Conservation (phyloP, 2,888 invertebrate genomes). For the Eupithecia centaureata region DNA sequence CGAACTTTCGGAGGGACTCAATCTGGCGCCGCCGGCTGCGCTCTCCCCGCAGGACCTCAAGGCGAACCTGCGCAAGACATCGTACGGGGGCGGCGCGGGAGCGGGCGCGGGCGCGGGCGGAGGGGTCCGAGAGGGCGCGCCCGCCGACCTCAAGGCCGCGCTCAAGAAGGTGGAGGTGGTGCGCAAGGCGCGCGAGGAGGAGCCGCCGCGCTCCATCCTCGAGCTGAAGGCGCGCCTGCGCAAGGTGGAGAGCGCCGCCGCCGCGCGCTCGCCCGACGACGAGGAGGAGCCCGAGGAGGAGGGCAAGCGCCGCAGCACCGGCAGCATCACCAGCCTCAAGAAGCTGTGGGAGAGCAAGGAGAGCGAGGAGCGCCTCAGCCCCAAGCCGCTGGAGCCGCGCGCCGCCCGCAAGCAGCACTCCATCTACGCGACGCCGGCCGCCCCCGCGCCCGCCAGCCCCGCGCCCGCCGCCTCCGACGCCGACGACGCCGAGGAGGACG, state of each 20-base stretch:
- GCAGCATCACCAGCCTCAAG: conserved; percentile 95
- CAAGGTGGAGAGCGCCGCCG: conserved; percentile 87
- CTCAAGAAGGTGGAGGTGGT: conserved; percentile 74
- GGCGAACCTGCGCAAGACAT: conserved; percentile 77
- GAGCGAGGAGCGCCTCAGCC: conserved; percentile 84
- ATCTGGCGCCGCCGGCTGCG: conserved; percentile 78
- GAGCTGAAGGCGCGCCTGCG: conserved; percentile 93
- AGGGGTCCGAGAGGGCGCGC: neutral
- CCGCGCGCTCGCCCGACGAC: conserved; percentile 62
- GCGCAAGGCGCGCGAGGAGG: conserved; percentile 73
- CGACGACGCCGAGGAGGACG: conserved; percentile 56
- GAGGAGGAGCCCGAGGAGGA: conserved; percentile 84
- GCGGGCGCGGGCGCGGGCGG: conserved; percentile 25
- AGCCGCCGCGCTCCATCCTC: conserved; percentile 86
- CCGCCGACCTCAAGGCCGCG: conserved; percentile 86
- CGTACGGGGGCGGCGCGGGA: conserved; percentile 53
- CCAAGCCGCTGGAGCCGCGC: conserved; percentile 81
- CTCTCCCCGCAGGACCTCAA: conserved; percentile 76
- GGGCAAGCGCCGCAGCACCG: conserved; percentile 95
- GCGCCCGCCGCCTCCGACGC: conserved; percentile 55
- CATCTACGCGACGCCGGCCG: conserved; percentile 90
- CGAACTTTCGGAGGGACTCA: conserved; percentile 93
- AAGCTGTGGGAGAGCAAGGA: conserved; percentile 96
- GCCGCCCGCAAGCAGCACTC: conserved; percentile 73
- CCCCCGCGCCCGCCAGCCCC: conserved; percentile 58